Evolutionary conservation across 2,797 vertebrate genomes (phyloP).

Genomic region (Choloepus didactylus): DNA sequence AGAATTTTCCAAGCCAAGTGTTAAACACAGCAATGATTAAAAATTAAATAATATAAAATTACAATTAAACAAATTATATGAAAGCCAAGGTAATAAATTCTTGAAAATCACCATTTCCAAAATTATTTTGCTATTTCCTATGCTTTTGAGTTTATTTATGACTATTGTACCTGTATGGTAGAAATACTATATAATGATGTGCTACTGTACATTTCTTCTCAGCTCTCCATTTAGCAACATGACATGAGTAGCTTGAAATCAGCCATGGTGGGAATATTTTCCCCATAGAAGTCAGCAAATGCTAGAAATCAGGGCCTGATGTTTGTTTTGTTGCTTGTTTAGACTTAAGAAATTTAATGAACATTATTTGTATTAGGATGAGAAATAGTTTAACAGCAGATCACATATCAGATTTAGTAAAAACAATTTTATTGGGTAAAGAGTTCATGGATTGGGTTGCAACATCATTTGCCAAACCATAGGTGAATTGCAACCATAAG

Average conservation of each 20-base stretch:
- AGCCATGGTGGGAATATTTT: neutral
- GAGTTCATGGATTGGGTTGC: neutral
- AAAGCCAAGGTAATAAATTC: neutral
- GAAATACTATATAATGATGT: neutral
- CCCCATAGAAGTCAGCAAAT: slow-evolving; percentile 6
- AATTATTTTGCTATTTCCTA: neutral
- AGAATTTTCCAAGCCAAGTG: slow-evolving; percentile 1
- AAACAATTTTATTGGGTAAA: slow-evolving; percentile 11
- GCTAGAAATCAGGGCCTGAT: neutral
- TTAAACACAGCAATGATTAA: neutral
- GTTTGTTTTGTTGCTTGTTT: neutral
- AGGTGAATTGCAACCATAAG: neutral
- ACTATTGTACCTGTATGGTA: neutral
- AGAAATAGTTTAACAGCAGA: slow-evolving; percentile 14
- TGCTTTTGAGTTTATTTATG: neutral
- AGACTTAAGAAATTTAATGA: slow-evolving; percentile 42
- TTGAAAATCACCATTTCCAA: slow-evolving; percentile 1
- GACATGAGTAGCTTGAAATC: neutral
- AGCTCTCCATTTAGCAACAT: neutral
- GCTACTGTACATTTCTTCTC: neutral
- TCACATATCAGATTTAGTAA: neutral
- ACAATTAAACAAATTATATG: slow-evolving; percentile 55
- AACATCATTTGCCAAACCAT: neutral
- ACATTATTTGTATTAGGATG: neutral
- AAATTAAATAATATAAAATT: slow-evolving; percentile 49